Evolutionary conservation across 2,797 vertebrate species (phyloP).

Genomic region (Thalassophryne amazonica): DNA sequence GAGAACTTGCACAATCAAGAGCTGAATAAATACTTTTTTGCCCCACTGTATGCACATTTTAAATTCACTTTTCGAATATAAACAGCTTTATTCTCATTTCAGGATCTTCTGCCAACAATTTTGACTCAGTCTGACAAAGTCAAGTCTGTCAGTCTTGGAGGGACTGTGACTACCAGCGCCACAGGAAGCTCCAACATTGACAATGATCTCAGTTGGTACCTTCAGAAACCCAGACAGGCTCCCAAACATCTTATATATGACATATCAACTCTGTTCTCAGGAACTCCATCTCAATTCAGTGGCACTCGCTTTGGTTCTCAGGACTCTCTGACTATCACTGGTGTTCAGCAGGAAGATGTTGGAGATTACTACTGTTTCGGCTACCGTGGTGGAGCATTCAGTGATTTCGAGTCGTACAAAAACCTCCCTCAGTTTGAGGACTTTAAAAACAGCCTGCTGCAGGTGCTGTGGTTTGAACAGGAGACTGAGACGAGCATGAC

Average conservation of each 20-base stretch:
- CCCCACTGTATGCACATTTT: too few relatives aligned
- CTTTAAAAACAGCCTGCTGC: too few relatives aligned
- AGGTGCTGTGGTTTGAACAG: too few relatives aligned
- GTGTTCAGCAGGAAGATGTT: conserved; percentile 50
- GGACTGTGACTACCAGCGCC: conserved; percentile 32
- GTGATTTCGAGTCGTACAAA: conserved; percentile 42
- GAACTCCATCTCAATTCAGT: conserved; percentile 33
- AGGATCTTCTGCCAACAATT: background rate
- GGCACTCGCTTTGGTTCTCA: conserved; percentile 35
- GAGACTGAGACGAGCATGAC: background rate
- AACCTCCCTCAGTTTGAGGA: conserved; percentile 49
- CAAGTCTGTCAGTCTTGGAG: conserved; percentile 9
- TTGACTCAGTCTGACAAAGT: conserved; percentile 19
- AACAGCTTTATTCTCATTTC: background rate
- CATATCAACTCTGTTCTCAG: background rate
- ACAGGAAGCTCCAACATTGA: conserved; percentile 9
- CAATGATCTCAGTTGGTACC: conserved; percentile 38
- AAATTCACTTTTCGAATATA: too few relatives aligned
- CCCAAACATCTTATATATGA: conserved; percentile 38
- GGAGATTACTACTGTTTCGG: conserved; percentile 42
- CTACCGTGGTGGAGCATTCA: rapidly evolving
- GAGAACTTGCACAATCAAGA: too few relatives aligned
- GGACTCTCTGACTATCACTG: conserved; percentile 48
- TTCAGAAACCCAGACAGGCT: conserved; percentile 41
- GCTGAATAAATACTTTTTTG: too few relatives aligned